Percentiles rank a stretch among this genome's conserved stretches.
Evolutionary conservation across 2,888 invertebrate genomes (phyloP).

Genomic region (Ochropleura leucogaster): DNA sequence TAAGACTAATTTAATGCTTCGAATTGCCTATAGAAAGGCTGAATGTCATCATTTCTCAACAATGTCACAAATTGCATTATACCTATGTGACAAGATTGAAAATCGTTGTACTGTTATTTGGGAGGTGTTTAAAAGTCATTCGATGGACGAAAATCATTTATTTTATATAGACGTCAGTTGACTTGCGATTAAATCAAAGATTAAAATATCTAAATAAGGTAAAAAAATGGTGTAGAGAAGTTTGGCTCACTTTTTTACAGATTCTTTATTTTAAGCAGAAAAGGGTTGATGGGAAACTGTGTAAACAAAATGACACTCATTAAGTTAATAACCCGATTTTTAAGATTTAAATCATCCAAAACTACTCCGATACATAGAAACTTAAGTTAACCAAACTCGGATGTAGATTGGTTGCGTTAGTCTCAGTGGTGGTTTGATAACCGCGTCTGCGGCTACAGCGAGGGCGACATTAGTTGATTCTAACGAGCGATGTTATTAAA

Average conservation of each 20-base stretch:
- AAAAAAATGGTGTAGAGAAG: neutral
- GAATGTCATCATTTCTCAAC: constrained; percentile 61
- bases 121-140: constrained; percentile 22
- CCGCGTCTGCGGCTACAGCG: constrained; percentile 70
- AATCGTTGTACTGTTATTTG: constrained; percentile 47
- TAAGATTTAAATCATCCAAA: neutral
- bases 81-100: constrained; percentile 51
- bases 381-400: constrained; percentile 56
- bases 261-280: too few species aligned
- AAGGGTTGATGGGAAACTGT: neutral
- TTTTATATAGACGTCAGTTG: constrained; percentile 1
- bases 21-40: constrained; percentile 56
- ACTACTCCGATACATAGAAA: constrained; percentile 60
- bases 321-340: neutral
- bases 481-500: constrained; percentile 88
- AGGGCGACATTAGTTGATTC: constrained; percentile 82
- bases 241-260: neutral
- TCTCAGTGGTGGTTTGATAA: constrained; percentile 75
- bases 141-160: constrained; percentile 34
- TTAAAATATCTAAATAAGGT: neutral
- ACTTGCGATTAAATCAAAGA: constrained; percentile 4
- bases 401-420: constrained; percentile 66
- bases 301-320: neutral
- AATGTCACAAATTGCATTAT: constrained; percentile 50
- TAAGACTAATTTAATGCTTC: constrained; percentile 56